Evolutionary conservation across 2,888 invertebrate species (phyloP), one percentile per base, ranked within the genome.

Genomic region (Drosophila meridiana): DNA sequence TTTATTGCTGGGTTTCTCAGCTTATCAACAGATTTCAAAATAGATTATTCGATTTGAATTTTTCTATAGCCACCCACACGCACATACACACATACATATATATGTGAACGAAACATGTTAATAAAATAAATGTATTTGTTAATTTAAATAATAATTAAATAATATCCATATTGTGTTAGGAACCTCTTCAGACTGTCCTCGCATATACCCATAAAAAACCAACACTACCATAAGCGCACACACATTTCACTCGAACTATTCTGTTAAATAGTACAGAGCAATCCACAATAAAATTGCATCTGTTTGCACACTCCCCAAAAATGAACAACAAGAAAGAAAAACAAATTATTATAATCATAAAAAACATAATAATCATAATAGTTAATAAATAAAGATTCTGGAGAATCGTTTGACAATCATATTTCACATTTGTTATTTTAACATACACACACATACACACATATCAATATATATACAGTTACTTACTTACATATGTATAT

Each of bases 341-440:
- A 40, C n/a, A 2, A 62, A 47, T 42, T 34, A 36, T 60, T 55
- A 58, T 64, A 50, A 43, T 59, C 58, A 47, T 57, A 53, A 26
- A 58, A 60, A 66, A 38, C 53, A 59, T 48, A n/a, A 57, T 60
- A 59, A 56, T 62, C 14, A 60, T 63, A 78, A 53, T 53, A 67
- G 73, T 78, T 63, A 78, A 76, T 76, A 76, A 76, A 76, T 78
- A 76, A 76, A 73, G 68, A 76, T 78, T 76, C 73, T 76, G 57
- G 34, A 61, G 58, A 77, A 76, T 78, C 77, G 80, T 75, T 78
- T 75, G 76, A 78, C 78, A 78, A 76, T 80, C 64, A 76, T 34
- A 26, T 69, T 80, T 78, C 80, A 78, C 78, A 78, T 80, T 78
- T 76, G 72, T 80, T 80, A 72, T 80, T 76, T 76, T 66, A 72